phyloP scores from a whole-genome alignment of 1,140 invertebrate species.

The Aphelenchoides fujianensis region DNA sequence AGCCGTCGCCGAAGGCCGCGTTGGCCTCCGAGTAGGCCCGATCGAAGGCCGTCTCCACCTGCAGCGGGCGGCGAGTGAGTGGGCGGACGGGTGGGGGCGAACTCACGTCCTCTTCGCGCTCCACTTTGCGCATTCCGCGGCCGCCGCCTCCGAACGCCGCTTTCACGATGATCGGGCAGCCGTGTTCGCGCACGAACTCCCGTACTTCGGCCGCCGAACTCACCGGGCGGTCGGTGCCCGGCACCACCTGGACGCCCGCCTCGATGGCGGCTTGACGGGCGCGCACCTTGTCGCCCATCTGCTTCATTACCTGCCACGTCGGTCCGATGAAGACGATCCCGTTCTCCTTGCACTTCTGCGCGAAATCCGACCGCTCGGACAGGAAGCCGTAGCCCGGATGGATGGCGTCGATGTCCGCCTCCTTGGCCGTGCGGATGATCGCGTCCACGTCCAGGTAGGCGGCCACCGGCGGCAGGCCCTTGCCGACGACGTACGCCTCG shows the following conservation, averaged over 20 bases:
- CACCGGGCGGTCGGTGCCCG: constrained; percentile 86
- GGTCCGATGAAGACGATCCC: constrained; percentile 94
- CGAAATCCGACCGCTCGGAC: constrained; percentile 93
- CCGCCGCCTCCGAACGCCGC: constrained; percentile 97
- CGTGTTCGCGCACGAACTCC: constrained; percentile 86
- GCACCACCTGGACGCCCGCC: constrained; percentile 69
- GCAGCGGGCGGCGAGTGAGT: constrained; percentile 64
- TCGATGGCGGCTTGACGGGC: constrained; percentile 83
- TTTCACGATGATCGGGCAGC: constrained; percentile 96
- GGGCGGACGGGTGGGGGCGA: neutral
- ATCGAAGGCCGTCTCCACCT: constrained; percentile 84
- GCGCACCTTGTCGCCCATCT: constrained; percentile 91
- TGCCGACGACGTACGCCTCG: constrained; percentile 92
- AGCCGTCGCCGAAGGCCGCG: constrained; percentile 93
- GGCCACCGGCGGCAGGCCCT: constrained; percentile 84
- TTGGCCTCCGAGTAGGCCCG: constrained; percentile 89
- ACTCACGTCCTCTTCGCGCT: constrained; percentile 74
- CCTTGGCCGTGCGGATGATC: constrained; percentile 81
- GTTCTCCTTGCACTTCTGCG: constrained; percentile 84
- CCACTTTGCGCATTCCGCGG: constrained; percentile 93
- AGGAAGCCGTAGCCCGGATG: constrained; percentile 70
- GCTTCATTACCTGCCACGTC: constrained; percentile 82
- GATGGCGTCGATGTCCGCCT: constrained; percentile 89
- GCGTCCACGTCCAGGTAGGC: constrained; percentile 95
- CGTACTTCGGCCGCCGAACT: constrained; percentile 80